Evolutionary conservation across 2,888 invertebrate species (phyloP).

Genomic region (Cistogaster globosa): DNA sequence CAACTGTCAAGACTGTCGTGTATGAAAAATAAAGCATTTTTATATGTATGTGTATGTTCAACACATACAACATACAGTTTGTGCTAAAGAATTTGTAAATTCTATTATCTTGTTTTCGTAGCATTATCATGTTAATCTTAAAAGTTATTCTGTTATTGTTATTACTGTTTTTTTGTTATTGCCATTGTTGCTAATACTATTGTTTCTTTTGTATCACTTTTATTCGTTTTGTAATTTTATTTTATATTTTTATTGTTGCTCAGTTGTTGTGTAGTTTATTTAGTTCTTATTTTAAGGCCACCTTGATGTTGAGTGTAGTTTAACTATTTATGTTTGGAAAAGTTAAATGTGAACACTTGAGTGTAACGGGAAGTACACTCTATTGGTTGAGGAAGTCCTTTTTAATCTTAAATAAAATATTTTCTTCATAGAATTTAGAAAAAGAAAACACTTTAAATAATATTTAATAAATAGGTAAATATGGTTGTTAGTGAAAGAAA

Average conservation of each 20-base stretch:
- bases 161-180: slow-evolving; percentile 6
- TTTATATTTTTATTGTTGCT: slow-evolving; percentile 3
- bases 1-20: slow-evolving; percentile 35
- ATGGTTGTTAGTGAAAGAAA: too few species aligned
- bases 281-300: slow-evolving; percentile 25
- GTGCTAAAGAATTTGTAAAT: slow-evolving; percentile 39
- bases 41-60: background rate
- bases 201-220: slow-evolving; percentile 41
- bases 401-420: too few species aligned
- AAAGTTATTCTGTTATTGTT: slow-evolving; percentile 44
- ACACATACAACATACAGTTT: slow-evolving; percentile 3
- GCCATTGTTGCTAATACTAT: slow-evolving; percentile 10
- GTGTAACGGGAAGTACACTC: background rate
- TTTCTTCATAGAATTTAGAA: too few species aligned
- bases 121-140: slow-evolving; percentile 56
- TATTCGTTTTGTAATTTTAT: slow-evolving; percentile 46
- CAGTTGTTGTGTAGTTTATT: background rate
- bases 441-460: too few species aligned
- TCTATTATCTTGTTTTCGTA: slow-evolving; percentile 20
- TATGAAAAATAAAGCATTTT: background rate
- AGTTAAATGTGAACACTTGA: background rate
- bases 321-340: background rate
- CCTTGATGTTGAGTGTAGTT: background rate
- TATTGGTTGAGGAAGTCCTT: background rate
- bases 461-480: too few species aligned